Percentiles rank a stretch among this genome's conserved stretches.
Evolutionary conservation across 2,888 invertebrate species (phyloP).

Genomic region (Spodoptera littoralis): DNA sequence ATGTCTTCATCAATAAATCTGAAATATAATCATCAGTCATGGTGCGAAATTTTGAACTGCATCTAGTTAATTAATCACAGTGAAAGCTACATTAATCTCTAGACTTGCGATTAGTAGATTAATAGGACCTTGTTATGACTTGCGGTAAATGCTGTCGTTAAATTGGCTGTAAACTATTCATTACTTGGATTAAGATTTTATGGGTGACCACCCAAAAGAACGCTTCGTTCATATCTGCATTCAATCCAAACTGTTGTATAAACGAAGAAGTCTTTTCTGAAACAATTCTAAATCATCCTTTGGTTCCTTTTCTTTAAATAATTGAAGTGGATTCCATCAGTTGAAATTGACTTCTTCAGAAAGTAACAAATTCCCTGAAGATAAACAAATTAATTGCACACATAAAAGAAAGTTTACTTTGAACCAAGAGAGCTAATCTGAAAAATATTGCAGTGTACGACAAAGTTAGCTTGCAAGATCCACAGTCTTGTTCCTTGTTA

Average conservation of each 20-base stretch:
- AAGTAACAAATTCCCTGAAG: background rate
- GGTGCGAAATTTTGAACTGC: slow-evolving; percentile 33
- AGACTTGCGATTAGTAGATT: slow-evolving; percentile 48
- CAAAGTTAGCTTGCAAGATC: slow-evolving; percentile 26
- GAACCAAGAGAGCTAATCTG: slow-evolving; percentile 1
- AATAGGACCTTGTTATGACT: slow-evolving; percentile 43
- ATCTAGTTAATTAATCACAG: slow-evolving; percentile 50
- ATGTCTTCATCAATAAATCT: slow-evolving; percentile 36
- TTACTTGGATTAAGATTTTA: slow-evolving; percentile 8
- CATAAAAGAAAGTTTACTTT: too few species aligned
- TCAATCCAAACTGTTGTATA: too few species aligned
- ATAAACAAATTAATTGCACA: background rate
- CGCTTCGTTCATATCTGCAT: background rate
- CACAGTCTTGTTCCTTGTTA: slow-evolving; percentile 20
- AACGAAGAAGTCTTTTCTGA: too few species aligned
- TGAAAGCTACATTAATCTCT: slow-evolving; percentile 53
- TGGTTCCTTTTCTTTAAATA: too few species aligned
- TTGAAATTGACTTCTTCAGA: too few species aligned
- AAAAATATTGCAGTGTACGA: slow-evolving; percentile 10
- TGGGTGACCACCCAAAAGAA: background rate
- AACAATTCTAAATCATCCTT: too few species aligned
- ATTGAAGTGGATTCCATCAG: too few species aligned
- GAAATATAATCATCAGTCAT: slow-evolving; percentile 35
- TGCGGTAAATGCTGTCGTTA: slow-evolving; percentile 30
- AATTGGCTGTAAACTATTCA: slow-evolving; percentile 21